phyloP scores from a whole-genome alignment of 1,140 invertebrate species.

The Lepidurus packardi region DNA sequence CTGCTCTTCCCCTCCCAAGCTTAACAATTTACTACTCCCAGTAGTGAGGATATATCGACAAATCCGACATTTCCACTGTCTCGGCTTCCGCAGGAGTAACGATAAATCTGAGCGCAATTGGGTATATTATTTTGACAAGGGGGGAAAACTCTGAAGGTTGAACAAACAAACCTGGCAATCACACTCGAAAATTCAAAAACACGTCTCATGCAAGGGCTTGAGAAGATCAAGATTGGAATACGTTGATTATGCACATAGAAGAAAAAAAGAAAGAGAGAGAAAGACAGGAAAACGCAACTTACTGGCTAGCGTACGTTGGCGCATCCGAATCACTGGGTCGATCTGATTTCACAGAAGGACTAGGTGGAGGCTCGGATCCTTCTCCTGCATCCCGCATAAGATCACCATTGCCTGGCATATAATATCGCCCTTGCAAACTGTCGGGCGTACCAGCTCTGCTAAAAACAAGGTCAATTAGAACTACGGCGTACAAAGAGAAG shows the following conservation, averaged over 20 bases:
- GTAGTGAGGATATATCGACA: background rate
- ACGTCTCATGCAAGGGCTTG: background rate
- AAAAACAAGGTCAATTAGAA: background rate
- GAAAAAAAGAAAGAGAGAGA: background rate
- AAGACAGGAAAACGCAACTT: conserved; percentile 39
- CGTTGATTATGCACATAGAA: background rate
- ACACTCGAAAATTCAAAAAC: background rate
- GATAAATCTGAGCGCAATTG: background rate
- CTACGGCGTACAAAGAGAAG: background rate
- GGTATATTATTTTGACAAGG: background rate
- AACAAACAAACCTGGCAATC: background rate
- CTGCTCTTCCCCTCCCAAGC: background rate
- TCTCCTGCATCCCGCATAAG: background rate
- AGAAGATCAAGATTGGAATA: background rate
- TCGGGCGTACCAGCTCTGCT: conserved; percentile 15
- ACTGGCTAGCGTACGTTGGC: conserved; percentile 66
- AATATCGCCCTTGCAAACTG: conserved; percentile 15
- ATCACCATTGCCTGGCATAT: background rate
- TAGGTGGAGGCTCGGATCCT: conserved; percentile 24
- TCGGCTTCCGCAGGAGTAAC: background rate
- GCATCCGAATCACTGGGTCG: conserved; percentile 47
- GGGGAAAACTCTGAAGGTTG: background rate
- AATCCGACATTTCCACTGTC: background rate
- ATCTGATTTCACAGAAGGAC: conserved; percentile 30
- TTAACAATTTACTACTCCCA: background rate